These are phyloP conservation scores for Rhinoptilus africanus DNA, from an alignment of 2,113 vertebrate species.

Conservation along the genomic window DNA sequence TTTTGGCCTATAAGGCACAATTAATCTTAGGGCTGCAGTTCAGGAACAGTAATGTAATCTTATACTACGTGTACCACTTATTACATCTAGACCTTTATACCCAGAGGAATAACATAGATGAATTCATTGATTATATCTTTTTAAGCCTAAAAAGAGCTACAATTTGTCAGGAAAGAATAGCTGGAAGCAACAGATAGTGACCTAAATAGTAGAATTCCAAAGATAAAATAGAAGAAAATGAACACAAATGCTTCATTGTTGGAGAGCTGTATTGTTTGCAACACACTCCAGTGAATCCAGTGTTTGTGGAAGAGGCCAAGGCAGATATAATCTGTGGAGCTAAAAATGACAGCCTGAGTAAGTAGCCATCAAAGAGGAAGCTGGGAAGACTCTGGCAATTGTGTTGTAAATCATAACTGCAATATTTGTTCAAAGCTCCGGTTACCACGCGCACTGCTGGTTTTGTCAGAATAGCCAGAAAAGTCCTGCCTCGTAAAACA, in stretches of 20 bases:
- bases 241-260: conserved; percentile 53
- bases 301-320: conserved; percentile 31
- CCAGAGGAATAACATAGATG: conserved; percentile 45
- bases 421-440: conserved; percentile 2
- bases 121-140: conserved; percentile 66
- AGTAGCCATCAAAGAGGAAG: conserved; percentile 2
- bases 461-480: neutral
- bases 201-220: conserved; percentile 64
- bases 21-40: conserved; percentile 12
- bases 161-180: conserved; percentile 45
- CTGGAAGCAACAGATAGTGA: conserved; percentile 62
- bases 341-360: conserved; percentile 37
- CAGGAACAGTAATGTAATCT: conserved; percentile 22
- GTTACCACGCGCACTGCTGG: neutral
- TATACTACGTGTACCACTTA: conserved; percentile 1
- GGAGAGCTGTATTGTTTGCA: conserved; percentile 28
- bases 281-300: conserved; percentile 44
- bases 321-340: conserved; percentile 32
- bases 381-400: neutral
- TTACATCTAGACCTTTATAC: conserved; percentile 47
- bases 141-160: conserved; percentile 45
- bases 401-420: conserved; percentile 28
- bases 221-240: conserved; percentile 48
- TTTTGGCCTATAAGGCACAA: conserved; percentile 23
- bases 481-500: conserved; percentile 21